Conservation (phyloP, 2,888 invertebrate genomes). For the Brenthis hecate region DNA sequence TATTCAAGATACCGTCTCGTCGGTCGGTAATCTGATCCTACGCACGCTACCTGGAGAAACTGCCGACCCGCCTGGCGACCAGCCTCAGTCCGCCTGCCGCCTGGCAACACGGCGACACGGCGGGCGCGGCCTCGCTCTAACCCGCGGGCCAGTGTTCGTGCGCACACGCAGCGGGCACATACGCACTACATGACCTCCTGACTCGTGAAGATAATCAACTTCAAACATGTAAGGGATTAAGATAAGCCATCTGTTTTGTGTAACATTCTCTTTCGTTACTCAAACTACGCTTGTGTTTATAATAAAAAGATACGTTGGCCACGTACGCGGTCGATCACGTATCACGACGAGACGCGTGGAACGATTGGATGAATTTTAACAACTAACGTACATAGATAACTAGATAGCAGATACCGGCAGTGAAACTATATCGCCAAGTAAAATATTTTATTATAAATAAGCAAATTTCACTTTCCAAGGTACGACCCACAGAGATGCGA, state of each 20-base stretch:
- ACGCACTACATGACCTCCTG: background rate
- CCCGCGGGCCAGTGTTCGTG: too few species aligned
- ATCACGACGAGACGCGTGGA: too few species aligned
- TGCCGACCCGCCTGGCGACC: background rate
- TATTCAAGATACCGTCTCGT: constrained; percentile 12
- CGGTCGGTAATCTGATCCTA: constrained; percentile 7
- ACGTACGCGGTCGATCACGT: too few species aligned
- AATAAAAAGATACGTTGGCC: too few species aligned
- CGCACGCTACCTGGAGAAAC: background rate
- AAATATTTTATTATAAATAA: too few species aligned
- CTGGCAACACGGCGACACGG: background rate
- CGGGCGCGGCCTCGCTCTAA: constrained; percentile 1
- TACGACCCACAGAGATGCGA: too few species aligned
- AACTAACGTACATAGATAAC: too few species aligned
- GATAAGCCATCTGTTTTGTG: constrained; percentile 10
- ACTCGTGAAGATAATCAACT: constrained; percentile 1
- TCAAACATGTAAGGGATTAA: constrained; percentile 7
- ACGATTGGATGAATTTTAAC: too few species aligned
- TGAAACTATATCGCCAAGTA: too few species aligned
- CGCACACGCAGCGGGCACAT: too few species aligned
- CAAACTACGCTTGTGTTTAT: background rate
- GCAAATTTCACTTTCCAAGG: too few species aligned
- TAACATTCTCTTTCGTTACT: background rate
- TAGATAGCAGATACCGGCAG: too few species aligned
- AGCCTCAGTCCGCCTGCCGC: background rate